Evolutionary conservation across 1,140 invertebrate genomes (phyloP), one percentile per base, ranked within the genome.

Genomic region (Pogonus chalceus): DNA sequence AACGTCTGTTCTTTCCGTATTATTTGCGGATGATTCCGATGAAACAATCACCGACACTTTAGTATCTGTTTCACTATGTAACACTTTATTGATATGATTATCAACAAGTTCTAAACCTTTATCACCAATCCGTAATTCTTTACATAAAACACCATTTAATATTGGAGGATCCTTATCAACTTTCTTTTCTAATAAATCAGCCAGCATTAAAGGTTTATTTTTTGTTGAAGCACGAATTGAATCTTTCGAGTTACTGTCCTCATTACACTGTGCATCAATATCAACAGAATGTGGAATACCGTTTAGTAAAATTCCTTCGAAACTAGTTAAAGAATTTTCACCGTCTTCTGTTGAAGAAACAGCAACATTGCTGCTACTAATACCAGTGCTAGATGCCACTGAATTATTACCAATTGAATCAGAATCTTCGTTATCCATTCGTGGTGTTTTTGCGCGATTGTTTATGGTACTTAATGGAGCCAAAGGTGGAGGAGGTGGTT

Each of bases 121-220:
- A 10, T 81, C 79, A 53, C 76, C 75, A 53, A 82, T 76, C 20
- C 78, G 72, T 46, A 79, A 63, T 59, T 83, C 80, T 60, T 80
- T 79, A 1, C 72, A 72, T 2, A 82, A 56, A 1, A 76, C 72
- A 2, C 80, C 80, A 60, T 82, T 83, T 56, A 82, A 59, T 2
- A 79, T 67, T 2, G 69, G 68, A 1, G 78, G 75, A 52, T 77
- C 79, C 21, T 80, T 79, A 9, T 80, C 78, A 0, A 86, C 73
- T 60, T 77, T 79, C 56, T 79, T 76, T 54, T 87, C 83, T 0
- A 87, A 64, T 20, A 87, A 67, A 65, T 86, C 83, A 0, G 81
- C 82, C 2, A 87, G 65, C 75, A 84, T 81, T 59, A 79, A 70
- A 55, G 73, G 66, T 69, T 76, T 69, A 54, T 67, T 64, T 58